Percentiles rank a stretch among this genome's conserved stretches.
Evolutionary conservation across 2,113 vertebrate genomes (phyloP).

Genomic region (Phrynosoma blainvillii): DNA sequence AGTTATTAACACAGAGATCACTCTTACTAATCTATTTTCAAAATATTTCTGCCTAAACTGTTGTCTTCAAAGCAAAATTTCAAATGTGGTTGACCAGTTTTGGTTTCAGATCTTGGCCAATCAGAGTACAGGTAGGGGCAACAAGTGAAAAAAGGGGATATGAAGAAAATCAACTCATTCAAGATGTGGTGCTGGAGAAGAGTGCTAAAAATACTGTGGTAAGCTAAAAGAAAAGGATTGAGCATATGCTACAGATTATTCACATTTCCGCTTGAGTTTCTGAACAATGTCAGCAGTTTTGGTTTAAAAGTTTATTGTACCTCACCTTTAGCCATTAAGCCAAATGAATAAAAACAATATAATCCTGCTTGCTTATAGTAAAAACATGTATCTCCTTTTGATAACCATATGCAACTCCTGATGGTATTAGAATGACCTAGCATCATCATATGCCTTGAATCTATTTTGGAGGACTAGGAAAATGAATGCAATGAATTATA

Average conservation of each 20-base stretch:
- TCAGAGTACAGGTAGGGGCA: too few relatives aligned
- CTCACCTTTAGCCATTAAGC: conserved; percentile 58
- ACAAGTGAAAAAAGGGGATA: too few relatives aligned
- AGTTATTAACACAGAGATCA: too few relatives aligned
- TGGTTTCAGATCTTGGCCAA: too few relatives aligned
- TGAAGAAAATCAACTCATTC: too few relatives aligned
- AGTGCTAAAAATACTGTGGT: too few relatives aligned
- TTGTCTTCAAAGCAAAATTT: too few relatives aligned
- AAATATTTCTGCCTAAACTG: too few relatives aligned
- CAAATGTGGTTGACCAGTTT: too few relatives aligned
- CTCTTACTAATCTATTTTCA: too few relatives aligned
- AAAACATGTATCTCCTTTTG: conserved; percentile 53
- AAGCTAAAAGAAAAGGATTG: conserved; percentile 52
- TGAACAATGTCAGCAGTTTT: conserved; percentile 61
- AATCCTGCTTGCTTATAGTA: conserved; percentile 53
- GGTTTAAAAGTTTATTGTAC: conserved; percentile 68
- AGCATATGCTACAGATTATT: conserved; percentile 54
- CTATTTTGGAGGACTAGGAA: conserved; percentile 23
- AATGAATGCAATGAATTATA: neutral
- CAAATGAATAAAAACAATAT: conserved; percentile 47
- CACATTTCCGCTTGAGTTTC: conserved; percentile 62
- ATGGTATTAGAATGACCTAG: conserved; percentile 23
- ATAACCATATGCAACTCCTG: conserved; percentile 18
- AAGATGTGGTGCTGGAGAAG: too few relatives aligned
- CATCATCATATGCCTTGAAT: conserved; percentile 15